Conservation (phyloP, 2,888 invertebrate species). For the Beris morrisii region DNA sequence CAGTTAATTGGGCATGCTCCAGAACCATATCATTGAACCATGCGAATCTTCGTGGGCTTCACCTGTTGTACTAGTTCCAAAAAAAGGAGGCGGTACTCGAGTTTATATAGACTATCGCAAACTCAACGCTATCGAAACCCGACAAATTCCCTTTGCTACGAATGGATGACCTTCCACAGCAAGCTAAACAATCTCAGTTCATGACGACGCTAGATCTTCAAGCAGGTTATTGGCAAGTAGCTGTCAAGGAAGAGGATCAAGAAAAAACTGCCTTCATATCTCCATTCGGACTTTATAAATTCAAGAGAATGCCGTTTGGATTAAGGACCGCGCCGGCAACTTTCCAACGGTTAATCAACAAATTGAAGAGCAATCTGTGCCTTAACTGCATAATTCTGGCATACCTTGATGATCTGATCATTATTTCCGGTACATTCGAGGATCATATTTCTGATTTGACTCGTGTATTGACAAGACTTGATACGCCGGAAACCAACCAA, state of each 20-base stretch:
- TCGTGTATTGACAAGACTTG: too few relatives aligned
- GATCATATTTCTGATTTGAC: slow-evolving; percentile 41
- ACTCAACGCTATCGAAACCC: too few relatives aligned
- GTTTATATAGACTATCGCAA: too few relatives aligned
- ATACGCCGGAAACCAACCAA: too few relatives aligned
- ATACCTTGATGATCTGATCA: slow-evolving; percentile 1
- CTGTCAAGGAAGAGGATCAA: not conserved
- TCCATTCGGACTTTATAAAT: not conserved
- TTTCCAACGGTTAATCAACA: not conserved
- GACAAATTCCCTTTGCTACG: not conserved
- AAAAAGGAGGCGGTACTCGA: too few relatives aligned
- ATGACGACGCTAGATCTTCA: not conserved
- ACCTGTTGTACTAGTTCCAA: too few relatives aligned
- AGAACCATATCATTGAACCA: too few relatives aligned
- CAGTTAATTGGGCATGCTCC: too few relatives aligned
- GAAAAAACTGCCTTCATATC: not conserved
- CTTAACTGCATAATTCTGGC: not conserved
- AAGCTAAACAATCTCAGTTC: not conserved
- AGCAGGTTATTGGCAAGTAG: not conserved
- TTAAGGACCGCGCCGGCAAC: slow-evolving; percentile 1
- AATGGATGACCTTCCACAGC: not conserved
- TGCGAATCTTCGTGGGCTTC: too few relatives aligned
- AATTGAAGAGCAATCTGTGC: not conserved
- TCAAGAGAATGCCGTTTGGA: not conserved
- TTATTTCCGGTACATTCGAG: slow-evolving; percentile 1